Evolutionary conservation across 2,888 invertebrate species (phyloP).

Genomic region (Eudasyphora cyanicolor): DNA sequence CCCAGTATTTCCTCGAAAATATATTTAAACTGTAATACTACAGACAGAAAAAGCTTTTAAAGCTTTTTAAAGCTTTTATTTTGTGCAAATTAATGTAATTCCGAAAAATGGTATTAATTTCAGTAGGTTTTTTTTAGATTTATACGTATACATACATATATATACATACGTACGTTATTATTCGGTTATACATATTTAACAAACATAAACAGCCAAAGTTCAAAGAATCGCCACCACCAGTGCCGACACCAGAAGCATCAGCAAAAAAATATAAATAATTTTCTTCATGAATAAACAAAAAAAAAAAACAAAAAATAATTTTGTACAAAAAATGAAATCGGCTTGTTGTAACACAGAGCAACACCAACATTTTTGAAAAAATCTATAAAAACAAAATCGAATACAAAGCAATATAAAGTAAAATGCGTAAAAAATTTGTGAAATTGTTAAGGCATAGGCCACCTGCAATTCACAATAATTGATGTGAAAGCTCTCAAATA

Average conservation of each 20-base stretch:
- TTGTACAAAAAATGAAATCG: neutral
- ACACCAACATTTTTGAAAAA: neutral
- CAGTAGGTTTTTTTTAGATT: neutral
- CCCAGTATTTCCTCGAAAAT: too few relatives aligned
- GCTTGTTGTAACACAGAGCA: neutral
- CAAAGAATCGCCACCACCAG: too few relatives aligned
- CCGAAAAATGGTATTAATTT: neutral
- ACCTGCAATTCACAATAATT: too few relatives aligned
- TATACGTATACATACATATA: neutral
- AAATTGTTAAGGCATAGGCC: too few relatives aligned
- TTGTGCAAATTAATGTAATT: too few relatives aligned
- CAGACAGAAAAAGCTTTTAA: too few relatives aligned
- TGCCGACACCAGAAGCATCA: neutral
- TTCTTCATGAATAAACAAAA: slow-evolving; percentile 10
- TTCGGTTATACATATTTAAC: too few relatives aligned
- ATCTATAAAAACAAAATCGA: too few relatives aligned
- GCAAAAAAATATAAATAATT: neutral
- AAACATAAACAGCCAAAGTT: neutral
- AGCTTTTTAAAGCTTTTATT: too few relatives aligned
- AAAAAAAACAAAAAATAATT: neutral
- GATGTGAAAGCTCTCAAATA: neutral
- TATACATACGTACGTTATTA: neutral
- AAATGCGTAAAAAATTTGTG: too few relatives aligned
- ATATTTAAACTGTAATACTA: too few relatives aligned
- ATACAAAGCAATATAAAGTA: too few relatives aligned